A percentile compares a stretch with the other conserved stretches of the same genome.
Conservation (phyloP, 1,140 invertebrate species). For the Eurosta solidaginis region DNA sequence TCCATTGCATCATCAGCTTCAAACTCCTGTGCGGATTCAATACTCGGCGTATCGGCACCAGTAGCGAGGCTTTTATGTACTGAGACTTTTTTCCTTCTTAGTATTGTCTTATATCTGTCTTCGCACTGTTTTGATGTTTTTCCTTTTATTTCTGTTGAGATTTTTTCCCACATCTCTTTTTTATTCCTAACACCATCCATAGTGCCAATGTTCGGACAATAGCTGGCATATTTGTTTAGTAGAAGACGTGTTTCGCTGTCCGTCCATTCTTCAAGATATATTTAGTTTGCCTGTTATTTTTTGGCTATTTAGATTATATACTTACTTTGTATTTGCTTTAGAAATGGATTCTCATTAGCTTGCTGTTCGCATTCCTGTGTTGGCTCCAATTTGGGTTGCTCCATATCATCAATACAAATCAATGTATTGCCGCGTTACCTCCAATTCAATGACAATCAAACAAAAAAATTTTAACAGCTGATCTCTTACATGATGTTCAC, state of each 20-base stretch:
- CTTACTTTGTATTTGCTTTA: too few relatives aligned
- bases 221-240: background rate
- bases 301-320: too few relatives aligned
- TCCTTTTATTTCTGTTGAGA: background rate
- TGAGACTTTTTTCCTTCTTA: background rate
- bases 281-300: too few relatives aligned
- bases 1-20: background rate
- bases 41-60: background rate
- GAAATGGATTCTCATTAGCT: too few relatives aligned
- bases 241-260: background rate
- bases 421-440: too few relatives aligned
- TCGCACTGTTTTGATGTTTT: constrained; percentile 8
- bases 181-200: background rate
- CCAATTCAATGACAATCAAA: too few relatives aligned
- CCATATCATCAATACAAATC: too few relatives aligned
- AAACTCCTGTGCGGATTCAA: background rate
- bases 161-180: background rate
- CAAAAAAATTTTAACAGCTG: too few relatives aligned
- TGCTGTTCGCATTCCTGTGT: too few relatives aligned
- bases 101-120: background rate
- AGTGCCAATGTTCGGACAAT: background rate
- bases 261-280: background rate
- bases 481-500: too few relatives aligned
- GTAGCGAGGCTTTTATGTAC: background rate
- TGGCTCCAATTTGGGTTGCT: too few relatives aligned